A percentile compares a stretch with the other conserved stretches of the same genome.
phyloP scores from a whole-genome alignment of 2,888 invertebrate genomes.

The Resseliella maxima region DNA sequence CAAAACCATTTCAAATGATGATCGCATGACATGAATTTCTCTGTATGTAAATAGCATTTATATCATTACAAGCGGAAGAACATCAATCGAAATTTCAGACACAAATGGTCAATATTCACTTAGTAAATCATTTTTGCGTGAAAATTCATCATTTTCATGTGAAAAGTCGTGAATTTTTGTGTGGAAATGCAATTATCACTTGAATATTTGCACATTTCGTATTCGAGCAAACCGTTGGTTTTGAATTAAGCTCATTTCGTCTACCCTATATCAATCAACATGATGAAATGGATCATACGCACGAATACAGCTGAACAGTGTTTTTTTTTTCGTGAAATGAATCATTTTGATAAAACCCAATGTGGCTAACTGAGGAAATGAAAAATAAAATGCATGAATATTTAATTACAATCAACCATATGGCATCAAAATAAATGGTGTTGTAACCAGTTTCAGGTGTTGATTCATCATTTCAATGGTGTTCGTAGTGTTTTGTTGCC shows the following conservation, averaged over 20 bases:
- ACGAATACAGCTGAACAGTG: background rate
- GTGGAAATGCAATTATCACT: background rate
- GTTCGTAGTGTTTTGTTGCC: background rate
- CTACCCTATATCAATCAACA: background rate
- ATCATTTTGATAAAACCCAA: background rate
- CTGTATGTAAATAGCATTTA: background rate
- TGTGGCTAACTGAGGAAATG: background rate
- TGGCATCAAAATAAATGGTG: background rate
- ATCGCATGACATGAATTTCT: background rate
- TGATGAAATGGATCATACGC: background rate
- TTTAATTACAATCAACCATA: constrained; percentile 15
- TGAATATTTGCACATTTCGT: no score
- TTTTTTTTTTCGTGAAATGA: background rate
- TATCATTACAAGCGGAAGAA: background rate
- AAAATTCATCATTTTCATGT: background rate
- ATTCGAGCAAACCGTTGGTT: no score
- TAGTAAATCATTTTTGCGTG: background rate
- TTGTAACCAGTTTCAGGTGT: background rate
- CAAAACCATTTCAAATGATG: background rate
- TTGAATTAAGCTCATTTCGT: background rate
- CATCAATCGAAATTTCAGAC: background rate
- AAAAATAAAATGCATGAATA: background rate
- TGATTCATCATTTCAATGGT: background rate
- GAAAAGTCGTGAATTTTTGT: background rate
- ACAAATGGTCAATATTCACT: background rate